Base-by-base conservation (phyloP, 2,113 vertebrate genomes). In the Myotis lucifugus region DNA sequence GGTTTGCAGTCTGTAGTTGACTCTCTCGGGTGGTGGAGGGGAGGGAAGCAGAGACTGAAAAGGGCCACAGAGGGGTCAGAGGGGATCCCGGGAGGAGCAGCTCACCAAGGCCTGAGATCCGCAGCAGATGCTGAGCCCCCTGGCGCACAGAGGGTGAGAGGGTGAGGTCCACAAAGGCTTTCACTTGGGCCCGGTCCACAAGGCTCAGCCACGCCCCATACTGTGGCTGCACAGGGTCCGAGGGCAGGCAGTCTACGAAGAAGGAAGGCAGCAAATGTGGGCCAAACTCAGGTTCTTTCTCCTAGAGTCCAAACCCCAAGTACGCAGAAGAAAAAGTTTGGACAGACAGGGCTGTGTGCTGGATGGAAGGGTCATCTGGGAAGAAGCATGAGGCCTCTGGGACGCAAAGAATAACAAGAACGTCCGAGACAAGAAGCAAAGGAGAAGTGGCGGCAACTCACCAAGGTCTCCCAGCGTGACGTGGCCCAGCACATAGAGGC, bases 401-500 rank as follows among this genome's bases (percentile, higher is more conserved):
- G 85, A 46, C n/a, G 29, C 69, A 37, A 34, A 83, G 42, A 83
- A 52, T 14, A 46, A 25, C 19, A 27, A 73, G 8, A 52, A 18
- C 2, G 0, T 23, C 37, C 25, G 19, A 77, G 54, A 34, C 0
- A 5, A 77, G 29, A 70, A 12, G 18, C 11, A 54, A 5, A 54
- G 40, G 40, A 90, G 54, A 6, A 54, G 50, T 0, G 3, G 15
- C 37, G 3, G n/a, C 9, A 93, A 83, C 99, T 99, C 98, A 99
- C 99, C 99, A 29, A 99, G 98, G 86, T 99, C 99, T 93, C 99
- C 99, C 2, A 99, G 98, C 74, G 99, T 99, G 0, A 99, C 99
- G 0, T 99, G 99, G 82, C 99, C 99, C 90, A 99, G 98, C 61
- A 99, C 99, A 0, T 99, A 99, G 5, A 99, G 99, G 64, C 99